phyloP scores from a whole-genome alignment of 2,113 vertebrate species.

The Gobiocypris rarus region DNA sequence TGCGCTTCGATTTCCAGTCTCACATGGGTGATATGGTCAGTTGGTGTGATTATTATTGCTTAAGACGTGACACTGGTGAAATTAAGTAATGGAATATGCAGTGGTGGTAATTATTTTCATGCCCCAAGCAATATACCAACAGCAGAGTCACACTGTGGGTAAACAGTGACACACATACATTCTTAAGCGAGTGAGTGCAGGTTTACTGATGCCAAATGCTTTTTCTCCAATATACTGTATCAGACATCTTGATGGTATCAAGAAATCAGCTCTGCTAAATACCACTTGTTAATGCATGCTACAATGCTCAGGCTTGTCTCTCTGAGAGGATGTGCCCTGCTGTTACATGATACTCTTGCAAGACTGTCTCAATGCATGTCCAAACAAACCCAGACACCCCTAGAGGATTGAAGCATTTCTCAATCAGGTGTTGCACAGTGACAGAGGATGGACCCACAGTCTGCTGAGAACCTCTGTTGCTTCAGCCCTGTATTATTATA shows the following conservation, averaged over 20 bases:
- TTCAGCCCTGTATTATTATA: neutral
- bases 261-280: neutral
- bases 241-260: neutral
- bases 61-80: neutral
- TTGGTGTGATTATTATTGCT: neutral
- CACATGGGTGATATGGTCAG: slow-evolving; percentile 96
- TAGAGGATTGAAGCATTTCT: slow-evolving; percentile 31
- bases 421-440: slow-evolving; percentile 2
- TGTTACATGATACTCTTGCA: neutral
- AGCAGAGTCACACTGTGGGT: neutral
- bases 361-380: slow-evolving; percentile 20
- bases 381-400: neutral
- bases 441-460: neutral
- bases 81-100: neutral
- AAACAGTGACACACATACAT: neutral
- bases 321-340: neutral
- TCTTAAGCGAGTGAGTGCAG: neutral
- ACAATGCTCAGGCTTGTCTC: neutral
- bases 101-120: slow-evolving; percentile 8
- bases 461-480: slow-evolving; percentile 14
- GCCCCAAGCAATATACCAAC: neutral
- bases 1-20: slow-evolving; percentile 97
- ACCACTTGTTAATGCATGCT: neutral
- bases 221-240: slow-evolving; percentile 2
- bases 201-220: neutral